phyloP scores from a whole-genome alignment of 2,113 vertebrate genomes.

The Nesoenas mayeri region DNA sequence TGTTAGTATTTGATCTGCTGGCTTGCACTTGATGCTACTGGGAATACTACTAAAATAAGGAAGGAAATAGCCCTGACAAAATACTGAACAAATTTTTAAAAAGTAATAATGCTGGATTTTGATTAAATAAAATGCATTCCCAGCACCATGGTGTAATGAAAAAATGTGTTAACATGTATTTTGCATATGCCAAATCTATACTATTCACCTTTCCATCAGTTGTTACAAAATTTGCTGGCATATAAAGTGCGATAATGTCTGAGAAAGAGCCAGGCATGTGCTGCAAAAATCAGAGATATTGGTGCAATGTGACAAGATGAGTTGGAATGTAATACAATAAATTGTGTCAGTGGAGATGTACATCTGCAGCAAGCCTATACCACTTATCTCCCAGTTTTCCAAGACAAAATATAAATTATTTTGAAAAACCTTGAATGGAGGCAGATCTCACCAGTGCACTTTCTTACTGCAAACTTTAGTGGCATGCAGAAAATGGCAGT shows the following conservation, averaged over 20 bases:
- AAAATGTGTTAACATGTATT: neutral
- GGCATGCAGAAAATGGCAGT: neutral
- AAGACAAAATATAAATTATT: constrained; percentile 4
- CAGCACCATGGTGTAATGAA: neutral
- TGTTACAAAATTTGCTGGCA: neutral
- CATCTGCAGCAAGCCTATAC: neutral
- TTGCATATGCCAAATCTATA: neutral
- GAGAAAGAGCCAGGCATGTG: neutral
- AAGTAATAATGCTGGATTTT: neutral
- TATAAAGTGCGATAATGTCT: neutral
- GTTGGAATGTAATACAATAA: neutral
- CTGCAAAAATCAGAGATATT: neutral
- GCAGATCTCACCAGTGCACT: neutral
- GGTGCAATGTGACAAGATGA: neutral
- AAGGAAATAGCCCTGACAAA: neutral
- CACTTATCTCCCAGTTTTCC: neutral
- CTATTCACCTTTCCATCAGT: neutral
- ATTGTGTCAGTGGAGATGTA: neutral
- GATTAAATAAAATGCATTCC: neutral
- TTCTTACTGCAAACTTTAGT: neutral
- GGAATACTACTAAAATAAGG: neutral
- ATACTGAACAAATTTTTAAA: neutral
- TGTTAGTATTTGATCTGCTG: neutral
- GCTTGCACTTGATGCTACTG: neutral
- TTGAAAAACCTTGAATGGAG: neutral